Conservation (phyloP, 2,113 vertebrate species). For the Neolamprologus toae region DNA sequence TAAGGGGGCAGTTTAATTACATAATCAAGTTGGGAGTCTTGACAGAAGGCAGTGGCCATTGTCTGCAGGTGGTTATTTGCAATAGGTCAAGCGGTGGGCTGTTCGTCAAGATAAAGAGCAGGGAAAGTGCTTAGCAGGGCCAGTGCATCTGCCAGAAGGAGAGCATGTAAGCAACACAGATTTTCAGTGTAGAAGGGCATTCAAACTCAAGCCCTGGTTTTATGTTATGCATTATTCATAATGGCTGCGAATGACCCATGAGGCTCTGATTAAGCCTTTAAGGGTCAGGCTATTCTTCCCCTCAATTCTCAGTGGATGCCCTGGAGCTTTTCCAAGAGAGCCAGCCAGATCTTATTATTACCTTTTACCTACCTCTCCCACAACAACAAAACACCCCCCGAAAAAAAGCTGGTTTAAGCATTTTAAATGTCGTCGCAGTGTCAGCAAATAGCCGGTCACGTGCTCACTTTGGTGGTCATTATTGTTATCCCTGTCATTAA, state of each 20-base stretch:
- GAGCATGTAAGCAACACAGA: neutral
- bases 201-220: neutral
- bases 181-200: neutral
- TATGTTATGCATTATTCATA: constrained; percentile 1
- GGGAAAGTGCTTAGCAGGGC: neutral
- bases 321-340: neutral
- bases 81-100: neutral
- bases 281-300: neutral
- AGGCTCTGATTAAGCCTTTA: neutral
- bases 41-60: neutral
- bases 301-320: neutral
- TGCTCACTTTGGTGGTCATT: neutral
- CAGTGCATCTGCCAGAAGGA: neutral
- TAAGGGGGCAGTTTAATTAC: neutral
- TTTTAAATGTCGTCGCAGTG: neutral
- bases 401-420: neutral
- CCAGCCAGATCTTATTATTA: neutral
- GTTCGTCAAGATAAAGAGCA: neutral
- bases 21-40: neutral
- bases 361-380: neutral
- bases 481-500: neutral
- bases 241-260: neutral
- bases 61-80: neutral
- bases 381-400: neutral
- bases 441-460: neutral